Percentiles rank a stretch among this genome's conserved stretches.
phyloP scores from a whole-genome alignment of 2,113 vertebrate genomes.

The Protobothrops mucrosquamatus region DNA sequence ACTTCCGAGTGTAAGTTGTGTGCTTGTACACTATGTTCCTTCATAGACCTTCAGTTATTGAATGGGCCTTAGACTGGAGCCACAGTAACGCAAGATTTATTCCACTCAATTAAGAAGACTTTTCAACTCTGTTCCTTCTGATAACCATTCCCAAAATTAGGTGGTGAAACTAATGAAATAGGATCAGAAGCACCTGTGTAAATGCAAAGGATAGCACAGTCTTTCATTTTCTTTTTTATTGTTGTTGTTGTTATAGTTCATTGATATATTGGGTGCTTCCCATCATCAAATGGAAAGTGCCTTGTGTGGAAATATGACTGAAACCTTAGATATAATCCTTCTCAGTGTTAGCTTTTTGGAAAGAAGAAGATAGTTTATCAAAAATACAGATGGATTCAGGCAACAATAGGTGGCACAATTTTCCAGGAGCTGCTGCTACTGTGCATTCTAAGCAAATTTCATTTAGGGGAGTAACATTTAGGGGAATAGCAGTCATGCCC shows the following conservation, averaged over 20 bases:
- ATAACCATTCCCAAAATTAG: neutral
- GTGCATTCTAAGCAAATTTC: neutral
- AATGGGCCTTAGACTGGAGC: neutral
- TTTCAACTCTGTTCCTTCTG: neutral
- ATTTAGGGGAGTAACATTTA: neutral
- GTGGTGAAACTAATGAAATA: neutral
- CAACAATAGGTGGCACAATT: neutral
- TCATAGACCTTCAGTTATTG: neutral
- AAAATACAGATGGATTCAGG: neutral
- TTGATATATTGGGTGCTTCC: constrained; percentile 3
- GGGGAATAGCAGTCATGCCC: neutral
- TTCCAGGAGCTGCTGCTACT: neutral
- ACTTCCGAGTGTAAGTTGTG: neutral
- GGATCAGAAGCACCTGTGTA: neutral
- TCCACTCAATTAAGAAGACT: neutral
- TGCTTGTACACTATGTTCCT: neutral
- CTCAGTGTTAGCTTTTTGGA: neutral
- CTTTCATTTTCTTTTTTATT: neutral
- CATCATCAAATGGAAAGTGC: neutral
- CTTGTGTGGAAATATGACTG: neutral
- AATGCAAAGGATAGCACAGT: neutral
- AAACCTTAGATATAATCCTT: neutral
- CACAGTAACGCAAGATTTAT: neutral
- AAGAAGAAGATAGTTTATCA: neutral
- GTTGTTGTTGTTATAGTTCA: neutral